Conservation (phyloP, 2,113 vertebrate genomes). For the Garra rufa region DNA sequence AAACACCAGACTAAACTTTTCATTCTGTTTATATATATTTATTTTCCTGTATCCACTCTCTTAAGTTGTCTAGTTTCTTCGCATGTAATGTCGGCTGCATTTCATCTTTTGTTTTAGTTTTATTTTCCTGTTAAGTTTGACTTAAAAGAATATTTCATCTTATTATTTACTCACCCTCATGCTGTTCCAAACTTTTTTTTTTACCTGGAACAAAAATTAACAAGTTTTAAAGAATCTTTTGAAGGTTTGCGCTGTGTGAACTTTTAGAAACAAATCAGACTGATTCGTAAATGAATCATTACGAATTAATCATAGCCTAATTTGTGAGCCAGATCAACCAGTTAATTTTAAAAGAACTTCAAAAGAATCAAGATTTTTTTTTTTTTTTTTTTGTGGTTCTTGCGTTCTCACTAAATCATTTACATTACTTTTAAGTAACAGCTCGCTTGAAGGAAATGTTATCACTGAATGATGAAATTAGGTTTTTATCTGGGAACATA, state of each 20-base stretch:
- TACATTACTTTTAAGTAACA: too few species aligned
- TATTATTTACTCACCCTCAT: neutral
- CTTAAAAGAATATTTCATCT: neutral
- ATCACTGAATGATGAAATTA: neutral
- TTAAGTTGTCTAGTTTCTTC: neutral
- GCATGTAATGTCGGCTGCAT: neutral
- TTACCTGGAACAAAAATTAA: neutral
- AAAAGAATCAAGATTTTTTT: too few species aligned
- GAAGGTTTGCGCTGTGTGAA: neutral
- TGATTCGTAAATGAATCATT: neutral
- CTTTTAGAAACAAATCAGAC: neutral
- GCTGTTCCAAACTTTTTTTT: neutral
- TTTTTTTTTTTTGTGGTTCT: too few species aligned
- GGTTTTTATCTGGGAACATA: neutral
- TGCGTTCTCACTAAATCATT: too few species aligned
- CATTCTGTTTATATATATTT: neutral
- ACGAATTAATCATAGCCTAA: too few species aligned
- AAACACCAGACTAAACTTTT: slow-evolving; percentile 32
- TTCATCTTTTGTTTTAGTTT: neutral
- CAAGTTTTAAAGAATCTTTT: neutral
- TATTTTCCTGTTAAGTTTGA: neutral
- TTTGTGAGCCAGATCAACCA: neutral
- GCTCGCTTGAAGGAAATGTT: too few species aligned
- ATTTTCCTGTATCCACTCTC: neutral
- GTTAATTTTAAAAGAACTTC: neutral